phyloP scores from a whole-genome alignment of 2,113 vertebrate genomes.

The Glaucidium brasilianum region DNA sequence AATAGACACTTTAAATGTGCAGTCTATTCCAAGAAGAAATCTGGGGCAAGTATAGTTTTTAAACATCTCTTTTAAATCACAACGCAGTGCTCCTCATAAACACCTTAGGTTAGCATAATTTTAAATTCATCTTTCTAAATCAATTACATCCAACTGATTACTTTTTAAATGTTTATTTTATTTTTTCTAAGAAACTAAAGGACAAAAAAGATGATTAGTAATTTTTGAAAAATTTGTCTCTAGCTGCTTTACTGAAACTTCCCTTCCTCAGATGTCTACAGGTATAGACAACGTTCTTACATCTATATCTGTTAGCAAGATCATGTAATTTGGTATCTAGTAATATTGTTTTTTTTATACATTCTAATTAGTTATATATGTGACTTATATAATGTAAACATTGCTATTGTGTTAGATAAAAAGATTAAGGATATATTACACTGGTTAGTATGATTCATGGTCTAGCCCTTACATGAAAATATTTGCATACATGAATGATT shows the following conservation, averaged over 20 bases:
- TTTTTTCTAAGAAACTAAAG: not conserved
- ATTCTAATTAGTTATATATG: not conserved
- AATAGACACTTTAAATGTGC: not conserved
- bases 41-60: not conserved
- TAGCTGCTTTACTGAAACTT: not conserved
- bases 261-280: not conserved
- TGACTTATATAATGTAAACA: not conserved
- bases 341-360: not conserved
- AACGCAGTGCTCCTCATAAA: not conserved
- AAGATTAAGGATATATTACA: not conserved
- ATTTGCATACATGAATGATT: not conserved
- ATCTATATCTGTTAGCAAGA: not conserved
- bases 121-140: not conserved
- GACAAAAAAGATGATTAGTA: not conserved
- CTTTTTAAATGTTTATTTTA: not conserved
- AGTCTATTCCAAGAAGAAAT: not conserved
- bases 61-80: not conserved
- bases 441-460: not conserved
- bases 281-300: not conserved
- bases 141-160: not conserved
- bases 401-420: not conserved
- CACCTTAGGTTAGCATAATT: fast-evolving
- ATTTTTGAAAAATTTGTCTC: not conserved
- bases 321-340: not conserved
- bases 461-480: not conserved